Base-by-base conservation (phyloP, 2,113 vertebrate genomes). In the Nipponia nippon region DNA sequence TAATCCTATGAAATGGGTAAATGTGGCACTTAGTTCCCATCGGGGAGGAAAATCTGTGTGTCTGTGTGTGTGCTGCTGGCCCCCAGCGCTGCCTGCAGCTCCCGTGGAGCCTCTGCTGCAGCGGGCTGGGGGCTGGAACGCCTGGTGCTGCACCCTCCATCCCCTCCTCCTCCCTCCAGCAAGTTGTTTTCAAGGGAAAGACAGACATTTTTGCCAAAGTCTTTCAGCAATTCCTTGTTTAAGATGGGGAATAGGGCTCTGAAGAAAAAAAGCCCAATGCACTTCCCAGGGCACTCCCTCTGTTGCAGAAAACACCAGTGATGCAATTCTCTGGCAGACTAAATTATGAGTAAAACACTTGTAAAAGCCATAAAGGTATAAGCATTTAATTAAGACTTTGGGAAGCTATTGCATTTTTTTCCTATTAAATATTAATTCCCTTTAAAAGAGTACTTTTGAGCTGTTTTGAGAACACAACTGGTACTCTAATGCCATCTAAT, bases 391-490 rank as follows among this genome's bases (percentile, higher is more conserved):
- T 94, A 93, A 91, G 62, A 77, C 65, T 94, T 94, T 50, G 12
- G 93, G 73, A 97, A 94, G 63, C 26, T 93, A 40, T 16, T 77
- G 85, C 55, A 15, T 83, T 95, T 94, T 81, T 94, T 77, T 10
- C 16, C 30, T 85, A 78, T 87, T 90, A 95, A 97, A 94, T 90
- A 95, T 87, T 92, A 91, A 95, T 83, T 87, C 42, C 32, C 72
- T 95, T 89, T 93, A 50, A 95, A 94, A 97, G 53, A 93, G 34
- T 55, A 50, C 67, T 98, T 97, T 72, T 92, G 89, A 86, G 47
- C 63, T 95, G 93, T 83, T 95, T 93, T 90, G 84, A 96, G 87
- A 88, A 70, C 52, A 83, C 78, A 96, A 90, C 71, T 77, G 63
- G 47, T 81, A 72, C 53, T 90, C 71, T 86, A 92, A 94, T 93